These are phyloP conservation scores for Cnemophilus loriae DNA, from an alignment of 2,113 vertebrate genomes.

Conservation along the genomic window DNA sequence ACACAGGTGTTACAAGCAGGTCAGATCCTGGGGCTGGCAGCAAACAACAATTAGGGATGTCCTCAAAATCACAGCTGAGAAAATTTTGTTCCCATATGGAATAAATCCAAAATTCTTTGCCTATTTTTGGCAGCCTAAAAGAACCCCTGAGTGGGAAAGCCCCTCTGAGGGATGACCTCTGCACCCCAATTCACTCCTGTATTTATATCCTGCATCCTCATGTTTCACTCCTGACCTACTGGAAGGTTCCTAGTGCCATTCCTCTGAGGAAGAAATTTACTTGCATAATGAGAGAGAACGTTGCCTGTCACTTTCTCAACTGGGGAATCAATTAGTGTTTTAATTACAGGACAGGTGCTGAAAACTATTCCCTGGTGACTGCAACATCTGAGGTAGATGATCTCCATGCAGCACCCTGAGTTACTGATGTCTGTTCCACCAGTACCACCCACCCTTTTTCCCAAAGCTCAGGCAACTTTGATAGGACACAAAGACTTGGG, in stretches of 20 bases:
- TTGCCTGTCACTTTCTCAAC: not conserved
- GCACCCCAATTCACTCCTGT: not conserved
- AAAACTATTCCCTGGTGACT: not conserved
- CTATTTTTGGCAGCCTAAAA: not conserved
- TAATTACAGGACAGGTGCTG: not conserved
- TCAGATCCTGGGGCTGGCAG: not conserved
- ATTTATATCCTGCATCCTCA: not conserved
- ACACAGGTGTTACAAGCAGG: rapidly evolving
- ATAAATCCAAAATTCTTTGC: not conserved
- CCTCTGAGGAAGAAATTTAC: not conserved
- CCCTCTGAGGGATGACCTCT: not conserved
- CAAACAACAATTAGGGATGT: not conserved
- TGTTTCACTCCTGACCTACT: not conserved
- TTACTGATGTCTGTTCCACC: too few species aligned
- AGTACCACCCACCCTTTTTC: not conserved
- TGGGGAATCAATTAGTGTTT: not conserved
- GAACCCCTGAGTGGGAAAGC: rapidly evolving
- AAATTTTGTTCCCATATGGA: not conserved
- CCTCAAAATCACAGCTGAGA: not conserved
- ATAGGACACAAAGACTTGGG: not conserved
- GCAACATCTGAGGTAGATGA: too few species aligned
- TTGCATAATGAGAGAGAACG: rapidly evolving
- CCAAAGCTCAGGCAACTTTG: not conserved
- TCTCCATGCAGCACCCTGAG: not conserved
- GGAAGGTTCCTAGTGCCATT: not conserved